phyloP scores from a whole-genome alignment of 2,888 invertebrate species.

The Cynaeus angustus region DNA sequence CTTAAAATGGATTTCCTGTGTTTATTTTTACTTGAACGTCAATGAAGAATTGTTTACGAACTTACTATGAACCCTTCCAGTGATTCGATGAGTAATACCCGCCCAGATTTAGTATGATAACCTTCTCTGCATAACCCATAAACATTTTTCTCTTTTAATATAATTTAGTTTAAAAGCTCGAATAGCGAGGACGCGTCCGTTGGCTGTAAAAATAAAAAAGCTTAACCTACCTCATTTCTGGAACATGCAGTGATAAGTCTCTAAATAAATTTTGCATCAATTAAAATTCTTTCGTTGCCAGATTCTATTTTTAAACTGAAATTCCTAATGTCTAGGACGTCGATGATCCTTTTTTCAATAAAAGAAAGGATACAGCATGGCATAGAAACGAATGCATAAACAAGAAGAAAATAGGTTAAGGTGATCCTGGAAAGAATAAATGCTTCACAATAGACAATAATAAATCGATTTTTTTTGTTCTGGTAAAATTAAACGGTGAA shows the following conservation, averaged over 20 bases:
- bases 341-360: conserved; percentile 24
- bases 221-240: conserved; percentile 11
- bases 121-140: conserved; percentile 9
- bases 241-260: conserved; percentile 18
- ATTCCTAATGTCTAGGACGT: conserved; percentile 26
- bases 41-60: conserved; percentile 39
- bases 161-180: conserved; percentile 8
- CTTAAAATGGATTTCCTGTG: conserved; percentile 32
- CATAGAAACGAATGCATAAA: conserved; percentile 9
- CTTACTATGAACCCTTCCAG: conserved; percentile 15
- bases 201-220: conserved; percentile 11
- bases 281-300: conserved; percentile 30
- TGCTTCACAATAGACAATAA: background rate
- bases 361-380: conserved; percentile 14
- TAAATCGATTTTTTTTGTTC: background rate
- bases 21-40: conserved; percentile 33
- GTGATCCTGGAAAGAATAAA: background rate
- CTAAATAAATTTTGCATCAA: conserved; percentile 27
- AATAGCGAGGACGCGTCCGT: conserved; percentile 3
- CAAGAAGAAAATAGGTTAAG: conserved; percentile 32
- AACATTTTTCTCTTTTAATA: conserved; percentile 16
- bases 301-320: conserved; percentile 27
- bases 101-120: conserved; percentile 1
- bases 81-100: background rate
- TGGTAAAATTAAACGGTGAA: background rate